Evolutionary conservation across 1,140 invertebrate genomes (phyloP).

Genomic region (Stratiolaelaps scimitus): DNA sequence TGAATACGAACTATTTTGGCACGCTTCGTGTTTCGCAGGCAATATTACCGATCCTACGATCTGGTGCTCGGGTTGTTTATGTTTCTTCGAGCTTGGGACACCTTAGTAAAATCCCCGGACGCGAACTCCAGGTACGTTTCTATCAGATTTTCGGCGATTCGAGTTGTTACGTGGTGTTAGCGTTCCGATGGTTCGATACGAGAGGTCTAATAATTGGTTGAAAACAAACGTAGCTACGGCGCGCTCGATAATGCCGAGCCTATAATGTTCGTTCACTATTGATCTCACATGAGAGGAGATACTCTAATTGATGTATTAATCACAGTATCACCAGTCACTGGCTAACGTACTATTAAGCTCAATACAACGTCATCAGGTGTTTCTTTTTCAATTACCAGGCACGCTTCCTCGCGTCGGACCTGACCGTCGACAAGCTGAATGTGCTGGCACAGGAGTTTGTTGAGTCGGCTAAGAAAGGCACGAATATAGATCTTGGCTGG

Average conservation of each 20-base stretch:
- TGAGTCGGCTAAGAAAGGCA: slow-evolving; percentile 42
- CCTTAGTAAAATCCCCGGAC: slow-evolving; percentile 28
- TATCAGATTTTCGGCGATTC: too few relatives aligned
- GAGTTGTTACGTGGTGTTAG: too few relatives aligned
- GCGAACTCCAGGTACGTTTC: too few relatives aligned
- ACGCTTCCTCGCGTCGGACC: slow-evolving; percentile 46
- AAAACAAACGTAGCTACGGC: too few relatives aligned
- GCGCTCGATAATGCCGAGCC: too few relatives aligned
- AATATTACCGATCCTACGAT: slow-evolving; percentile 54
- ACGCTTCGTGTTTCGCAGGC: slow-evolving; percentile 50
- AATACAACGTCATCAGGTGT: slow-evolving; percentile 34
- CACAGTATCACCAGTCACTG: too few relatives aligned
- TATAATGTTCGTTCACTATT: too few relatives aligned
- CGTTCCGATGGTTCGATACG: too few relatives aligned
- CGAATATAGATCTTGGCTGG: slow-evolving; percentile 49
- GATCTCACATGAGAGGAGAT: too few relatives aligned
- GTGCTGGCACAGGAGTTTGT: slow-evolving; percentile 54
- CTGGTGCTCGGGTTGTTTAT: slow-evolving; percentile 58
- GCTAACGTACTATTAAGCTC: too few relatives aligned
- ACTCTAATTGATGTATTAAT: too few relatives aligned
- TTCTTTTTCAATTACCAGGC: slow-evolving; percentile 41
- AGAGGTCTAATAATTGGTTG: too few relatives aligned
- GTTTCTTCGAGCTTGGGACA: slow-evolving; percentile 54
- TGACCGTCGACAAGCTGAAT: slow-evolving; percentile 49
- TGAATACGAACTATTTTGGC: slow-evolving; percentile 55